Conservation (phyloP, 2,888 invertebrate species). For the Itoplectis maculator region DNA sequence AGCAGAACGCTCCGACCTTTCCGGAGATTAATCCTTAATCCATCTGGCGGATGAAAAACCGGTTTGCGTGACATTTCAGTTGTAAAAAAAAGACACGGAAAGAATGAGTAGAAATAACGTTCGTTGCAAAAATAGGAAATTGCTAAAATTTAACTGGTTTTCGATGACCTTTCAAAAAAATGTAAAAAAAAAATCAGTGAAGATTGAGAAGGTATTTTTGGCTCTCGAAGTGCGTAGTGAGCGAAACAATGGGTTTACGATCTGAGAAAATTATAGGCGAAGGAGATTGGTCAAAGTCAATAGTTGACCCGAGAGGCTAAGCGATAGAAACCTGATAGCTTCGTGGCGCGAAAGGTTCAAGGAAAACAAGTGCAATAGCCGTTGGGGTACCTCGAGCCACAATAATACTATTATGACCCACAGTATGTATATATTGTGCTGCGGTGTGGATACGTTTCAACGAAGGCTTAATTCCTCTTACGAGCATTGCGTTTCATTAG, state of each 20-base stretch:
- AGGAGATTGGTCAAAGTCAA: conserved; percentile 33
- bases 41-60: conserved; percentile 2
- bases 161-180: not conserved
- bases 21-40: not conserved
- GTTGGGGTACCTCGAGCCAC: conserved; percentile 22
- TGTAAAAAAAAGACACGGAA: not conserved
- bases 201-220: not conserved
- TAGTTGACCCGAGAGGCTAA: conserved; percentile 11
- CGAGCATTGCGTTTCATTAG: conserved; percentile 52
- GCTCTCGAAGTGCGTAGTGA: not conserved
- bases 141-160: not conserved
- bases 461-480: conserved; percentile 37
- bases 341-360: conserved; percentile 59
- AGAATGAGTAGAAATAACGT: not conserved
- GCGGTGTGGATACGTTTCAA: conserved; percentile 36
- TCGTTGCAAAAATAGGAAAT: not conserved
- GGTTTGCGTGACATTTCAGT: not conserved
- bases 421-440: not conserved
- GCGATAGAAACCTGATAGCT: conserved; percentile 49
- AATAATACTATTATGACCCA: conserved; percentile 8
- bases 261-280: not conserved
- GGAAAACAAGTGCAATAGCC: conserved; percentile 57
- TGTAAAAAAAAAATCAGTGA: not conserved
- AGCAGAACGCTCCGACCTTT: not conserved
- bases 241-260: not conserved